phyloP scores from a whole-genome alignment of 1,140 invertebrate genomes.

The Drosophila nebulosa region DNA sequence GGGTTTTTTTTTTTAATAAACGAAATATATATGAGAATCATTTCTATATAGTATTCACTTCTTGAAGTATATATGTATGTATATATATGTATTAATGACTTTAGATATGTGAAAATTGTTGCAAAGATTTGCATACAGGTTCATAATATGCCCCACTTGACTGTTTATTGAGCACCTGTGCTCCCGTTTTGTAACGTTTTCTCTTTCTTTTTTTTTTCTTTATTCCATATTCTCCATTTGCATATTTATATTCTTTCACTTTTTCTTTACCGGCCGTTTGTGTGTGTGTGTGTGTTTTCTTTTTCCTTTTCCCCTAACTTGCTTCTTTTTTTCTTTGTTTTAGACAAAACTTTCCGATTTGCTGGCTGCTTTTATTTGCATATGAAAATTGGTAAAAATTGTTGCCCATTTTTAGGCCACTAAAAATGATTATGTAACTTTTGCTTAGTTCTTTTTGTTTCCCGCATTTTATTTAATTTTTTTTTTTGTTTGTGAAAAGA shows the following conservation, averaged over 20 bases:
- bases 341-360: slow-evolving; percentile 57
- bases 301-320: neutral
- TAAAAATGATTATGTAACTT: slow-evolving; percentile 8
- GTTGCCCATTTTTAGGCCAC: slow-evolving; percentile 15
- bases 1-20: too few species aligned
- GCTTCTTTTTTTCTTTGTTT: slow-evolving; percentile 12
- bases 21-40: too few species aligned
- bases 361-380: slow-evolving; percentile 57
- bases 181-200: slow-evolving; percentile 37
- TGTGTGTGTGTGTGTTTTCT: neutral
- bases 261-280: neutral
- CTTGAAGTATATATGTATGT: neutral
- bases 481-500: neutral
- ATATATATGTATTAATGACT: neutral
- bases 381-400: slow-evolving; percentile 66
- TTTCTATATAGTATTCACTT: neutral
- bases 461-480: slow-evolving; percentile 13
- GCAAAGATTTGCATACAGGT: neutral
- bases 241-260: slow-evolving; percentile 60
- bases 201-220: neutral
- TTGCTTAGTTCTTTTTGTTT: slow-evolving; percentile 9
- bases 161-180: slow-evolving; percentile 57
- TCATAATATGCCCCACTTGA: slow-evolving; percentile 32
- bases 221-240: slow-evolving; percentile 35
- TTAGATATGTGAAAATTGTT: neutral